Conservation (phyloP, 53 echinoderm and acorn worm species). For the Luidia sarsii region DNA sequence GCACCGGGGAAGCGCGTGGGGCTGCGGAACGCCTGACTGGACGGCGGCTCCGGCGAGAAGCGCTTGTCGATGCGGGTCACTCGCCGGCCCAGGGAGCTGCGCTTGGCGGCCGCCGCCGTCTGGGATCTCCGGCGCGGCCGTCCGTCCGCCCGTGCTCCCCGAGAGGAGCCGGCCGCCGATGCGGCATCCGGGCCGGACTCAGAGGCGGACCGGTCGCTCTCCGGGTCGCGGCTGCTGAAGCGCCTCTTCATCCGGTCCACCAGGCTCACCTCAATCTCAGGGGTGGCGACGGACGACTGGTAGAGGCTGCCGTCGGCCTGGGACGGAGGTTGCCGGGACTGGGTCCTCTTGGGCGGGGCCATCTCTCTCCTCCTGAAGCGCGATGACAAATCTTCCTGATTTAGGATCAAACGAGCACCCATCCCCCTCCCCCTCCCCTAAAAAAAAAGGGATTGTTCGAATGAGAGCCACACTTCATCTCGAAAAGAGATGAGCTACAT, state of each 20-base stretch:
- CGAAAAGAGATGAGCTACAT: too few relatives aligned
- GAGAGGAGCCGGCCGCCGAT: background rate
- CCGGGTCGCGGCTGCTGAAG: conserved; percentile 23
- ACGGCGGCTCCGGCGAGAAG: conserved; percentile 15
- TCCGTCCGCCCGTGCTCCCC: background rate
- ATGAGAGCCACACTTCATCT: too few relatives aligned
- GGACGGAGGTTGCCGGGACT: background rate
- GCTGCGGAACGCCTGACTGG: conserved; percentile 19
- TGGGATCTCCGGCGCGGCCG: background rate
- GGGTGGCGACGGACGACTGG: conserved; percentile 30
- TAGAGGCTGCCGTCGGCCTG: conserved; percentile 7
- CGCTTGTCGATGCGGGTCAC: conserved; percentile 41
- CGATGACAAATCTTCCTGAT: background rate
- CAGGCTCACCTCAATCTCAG: conserved; percentile 47
- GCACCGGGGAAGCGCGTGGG: conserved; percentile 29
- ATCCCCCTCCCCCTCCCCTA: too few relatives aligned
- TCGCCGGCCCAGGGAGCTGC: conserved; percentile 6
- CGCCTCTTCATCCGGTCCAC: conserved; percentile 49
- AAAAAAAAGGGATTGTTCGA: too few relatives aligned
- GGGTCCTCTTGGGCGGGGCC: background rate
- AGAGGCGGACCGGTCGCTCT: background rate
- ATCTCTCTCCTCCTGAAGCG: too few relatives aligned
- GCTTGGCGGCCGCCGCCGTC: too few relatives aligned
- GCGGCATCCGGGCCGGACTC: background rate
- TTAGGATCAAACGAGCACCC: background rate